Evolutionary conservation across 2,888 invertebrate species (phyloP).

Genomic region (Sisyra terminalis): DNA sequence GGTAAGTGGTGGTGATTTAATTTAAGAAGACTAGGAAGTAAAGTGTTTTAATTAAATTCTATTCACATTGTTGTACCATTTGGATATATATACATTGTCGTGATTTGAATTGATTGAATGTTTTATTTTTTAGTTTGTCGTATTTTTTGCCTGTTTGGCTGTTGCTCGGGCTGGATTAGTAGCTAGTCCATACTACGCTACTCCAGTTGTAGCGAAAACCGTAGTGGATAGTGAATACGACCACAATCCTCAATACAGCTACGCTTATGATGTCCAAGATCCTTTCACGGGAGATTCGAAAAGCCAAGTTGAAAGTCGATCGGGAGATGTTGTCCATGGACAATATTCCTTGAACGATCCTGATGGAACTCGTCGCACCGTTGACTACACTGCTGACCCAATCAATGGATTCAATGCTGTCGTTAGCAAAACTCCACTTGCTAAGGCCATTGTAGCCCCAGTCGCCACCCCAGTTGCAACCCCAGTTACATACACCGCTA

Average conservation of each 20-base stretch:
- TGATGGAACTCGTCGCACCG: conserved; percentile 29
- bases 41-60: no score
- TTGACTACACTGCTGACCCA: conserved; percentile 31
- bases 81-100: no score
- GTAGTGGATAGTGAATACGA: conserved; percentile 22
- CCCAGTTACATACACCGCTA: conserved; percentile 8
- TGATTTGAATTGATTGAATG: not conserved
- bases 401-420: conserved; percentile 32
- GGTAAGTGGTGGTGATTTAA: no score
- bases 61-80: no score
- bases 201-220: conserved; percentile 10
- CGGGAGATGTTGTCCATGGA: conserved; percentile 30
- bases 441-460: conserved; percentile 7
- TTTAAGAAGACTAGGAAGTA: no score
- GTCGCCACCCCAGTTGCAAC: conserved; percentile 11
- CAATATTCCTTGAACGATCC: conserved; percentile 29
- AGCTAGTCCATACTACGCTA: not conserved
- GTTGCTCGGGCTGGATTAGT: conserved; percentile 15
- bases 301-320: conserved; percentile 29
- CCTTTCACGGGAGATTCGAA: conserved; percentile 29
- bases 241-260: conserved; percentile 31
- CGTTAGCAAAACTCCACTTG: conserved; percentile 19
- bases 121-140: conserved; percentile 13
- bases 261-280: conserved; percentile 30
- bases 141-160: conserved; percentile 16